These are phyloP conservation scores for human DNA, from an alignment of 2,113 vertebrate genomes.

Conservation along the genomic window GRCh38 chr3:5126501-5127000, in stretches of 20 bases:
- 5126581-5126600: not conserved
- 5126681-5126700: not conserved
- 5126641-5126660: not conserved
- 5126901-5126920: not conserved
- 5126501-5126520: not conserved
- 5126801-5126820: not conserved
- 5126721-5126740: not conserved
- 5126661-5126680: not conserved
- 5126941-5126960: not conserved
- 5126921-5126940: not conserved
- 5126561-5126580: not conserved
- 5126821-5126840: conserved; percentile 1
- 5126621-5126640: not conserved
- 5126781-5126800: not conserved
- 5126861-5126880: conserved; percentile 43
- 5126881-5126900: not conserved
- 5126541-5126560: not conserved
- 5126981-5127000: not conserved
- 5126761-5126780: not conserved
- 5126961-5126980: not conserved
- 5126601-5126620: not conserved
- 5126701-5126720: not conserved
- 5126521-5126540: not conserved
- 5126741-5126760: not conserved
- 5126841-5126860: conserved; percentile 50